These are phyloP conservation scores for Metridium senile DNA, from an alignment of 92 coral and sea anemone genomes.

Conservation along the genomic window DNA sequence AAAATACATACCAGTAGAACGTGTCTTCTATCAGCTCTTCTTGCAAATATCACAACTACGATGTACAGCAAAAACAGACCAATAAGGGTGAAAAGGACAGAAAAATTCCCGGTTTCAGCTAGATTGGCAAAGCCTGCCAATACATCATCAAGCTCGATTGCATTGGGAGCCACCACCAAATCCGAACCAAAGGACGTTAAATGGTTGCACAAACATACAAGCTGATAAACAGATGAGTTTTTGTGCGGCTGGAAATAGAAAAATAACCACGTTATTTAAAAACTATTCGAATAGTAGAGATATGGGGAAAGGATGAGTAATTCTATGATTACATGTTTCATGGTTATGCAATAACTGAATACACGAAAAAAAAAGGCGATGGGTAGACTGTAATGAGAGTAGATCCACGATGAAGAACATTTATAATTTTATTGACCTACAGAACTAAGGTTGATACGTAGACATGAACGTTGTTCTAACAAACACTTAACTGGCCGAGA, in stretches of 20 bases:
- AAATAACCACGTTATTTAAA: too few relatives aligned
- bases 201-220: conserved; percentile 86
- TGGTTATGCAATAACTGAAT: too few relatives aligned
- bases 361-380: too few relatives aligned
- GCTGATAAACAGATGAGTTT: conserved; percentile 54
- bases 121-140: conserved; percentile 65
- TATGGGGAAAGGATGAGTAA: not conserved
- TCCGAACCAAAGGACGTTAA: conserved; percentile 87
- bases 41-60: conserved; percentile 64
- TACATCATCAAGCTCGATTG: conserved; percentile 74
- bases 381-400: too few relatives aligned
- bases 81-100: conserved; percentile 73
- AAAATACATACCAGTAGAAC: conserved; percentile 44
- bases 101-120: conserved; percentile 66
- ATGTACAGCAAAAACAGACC: conserved; percentile 68
- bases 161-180: conserved; percentile 73
- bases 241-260: conserved; percentile 66
- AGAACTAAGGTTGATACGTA: too few relatives aligned
- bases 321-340: too few relatives aligned
- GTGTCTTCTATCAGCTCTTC: conserved; percentile 73
- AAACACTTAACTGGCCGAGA: too few relatives aligned
- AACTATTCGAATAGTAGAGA: not conserved
- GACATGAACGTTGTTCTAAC: too few relatives aligned
- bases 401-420: too few relatives aligned
- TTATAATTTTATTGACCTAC: too few relatives aligned